Evolutionary conservation across 2,888 invertebrate species (phyloP), one percentile per base, ranked within the genome.

Genomic region (Lasiommata megera): DNA sequence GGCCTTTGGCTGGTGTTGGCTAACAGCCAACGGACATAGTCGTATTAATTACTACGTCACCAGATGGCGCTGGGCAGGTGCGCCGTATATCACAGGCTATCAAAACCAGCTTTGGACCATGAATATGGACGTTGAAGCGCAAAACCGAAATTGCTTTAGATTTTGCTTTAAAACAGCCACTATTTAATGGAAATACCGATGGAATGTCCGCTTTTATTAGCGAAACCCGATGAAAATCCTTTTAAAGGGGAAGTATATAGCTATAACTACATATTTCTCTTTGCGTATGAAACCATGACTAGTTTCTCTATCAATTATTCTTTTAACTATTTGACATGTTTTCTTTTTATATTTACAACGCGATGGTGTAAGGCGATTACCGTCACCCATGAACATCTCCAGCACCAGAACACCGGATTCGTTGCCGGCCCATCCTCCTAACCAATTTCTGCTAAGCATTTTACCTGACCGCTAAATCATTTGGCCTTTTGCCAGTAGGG

Each of bases 1-100:
- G 83, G 85, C 78, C 44, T 29, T 14, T 56, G 58, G 76, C 84
- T 81, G 81, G 69, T 61, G 59, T 31, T 31, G 29, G 46, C 46
- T 6, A 6, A 11, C 5, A 2, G 46, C 44, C 44, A 31, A 31
- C 11, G 29, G 29, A 63, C 69, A 69, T 74, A 69, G 71, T 71
- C 58, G 73, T 76, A 84, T 86, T 85, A 85, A 86, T 85, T 82
- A 83, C 77, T 60, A 56, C 68, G 65, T 67, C 76, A 73, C 74
- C 84, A 84, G 82, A 80, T 83, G 83, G 75, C 77, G 73, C 58
- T 71, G 40, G 63, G 64, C 81, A 79, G 76, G 74, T 79, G 80
- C 61, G 58, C 60, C 68, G 71, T 78, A 71, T 70, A 74, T 57
- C 52, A 54, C 55, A 23, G 11, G 43, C 50, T 51, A 63, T 60